Base-by-base conservation (phyloP, 2,888 invertebrate species). In the Hedya salicella region DNA sequence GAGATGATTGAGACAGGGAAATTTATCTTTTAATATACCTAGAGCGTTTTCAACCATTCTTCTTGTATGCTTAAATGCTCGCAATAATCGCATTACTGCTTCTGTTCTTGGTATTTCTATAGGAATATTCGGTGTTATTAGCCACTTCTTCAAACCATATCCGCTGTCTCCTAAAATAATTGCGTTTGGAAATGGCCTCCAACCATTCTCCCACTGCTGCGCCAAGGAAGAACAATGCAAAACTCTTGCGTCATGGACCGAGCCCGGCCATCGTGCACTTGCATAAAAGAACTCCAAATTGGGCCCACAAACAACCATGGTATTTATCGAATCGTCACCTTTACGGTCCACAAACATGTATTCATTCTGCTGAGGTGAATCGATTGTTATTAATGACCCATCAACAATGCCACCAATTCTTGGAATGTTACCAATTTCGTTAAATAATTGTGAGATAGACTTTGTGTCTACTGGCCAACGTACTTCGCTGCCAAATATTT, bases 211-310 rank as follows among this genome's bases (percentile, higher is more conserved):
- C 62, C 59, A 65, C 52, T 32, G 46, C 17, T 17, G 68, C 14
- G 65, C 61, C 57, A 59, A 59, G 11, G 64, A 46, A 42, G 59
- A 66, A 36, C 49, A 54, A 19, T 59, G 62, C 59, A 68, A 48
- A 40, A 68, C 68, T 62, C 68, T 61, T n/a, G 68, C 61, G 61
- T 68, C 65, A 32, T 68, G 65, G 49, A 68, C 62, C 14, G 68
- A 68, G 36, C 65, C 68, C 48, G 68, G 65, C 65, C 68, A 68
- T 53, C 68, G 56, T 13, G 64, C 52, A 62, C 30, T 46, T 50
- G 62, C 64, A 39, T 65, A 65, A 19, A 68, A 65, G 39, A 64
- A 44, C 44, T 65, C 53, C 36, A 66, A 62, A 25, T 68, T 68
- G 9, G 66, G 19, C 19, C 46, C 46, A 46, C 46, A 46, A 46